Base-by-base conservation (phyloP, 2,113 vertebrate genomes). In the Mus spicilegus region DNA sequence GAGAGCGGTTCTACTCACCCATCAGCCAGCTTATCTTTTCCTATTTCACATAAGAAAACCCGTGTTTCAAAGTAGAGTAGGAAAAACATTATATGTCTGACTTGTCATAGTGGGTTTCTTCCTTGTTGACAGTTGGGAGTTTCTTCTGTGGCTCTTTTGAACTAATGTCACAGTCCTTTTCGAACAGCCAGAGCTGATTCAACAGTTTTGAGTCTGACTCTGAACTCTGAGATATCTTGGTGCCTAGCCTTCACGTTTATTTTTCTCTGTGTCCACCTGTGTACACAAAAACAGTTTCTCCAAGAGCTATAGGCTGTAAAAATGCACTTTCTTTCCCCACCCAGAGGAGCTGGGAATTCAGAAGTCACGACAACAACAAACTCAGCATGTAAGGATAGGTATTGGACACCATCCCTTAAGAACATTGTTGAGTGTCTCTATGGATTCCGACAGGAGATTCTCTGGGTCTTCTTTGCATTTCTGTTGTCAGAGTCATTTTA, bases 401-500 rank as follows among this genome's bases (percentile, higher is more conserved):
- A 28, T 69, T 96, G 75, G 63, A 4, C 78, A 96, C 63, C 77
- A 54, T 95, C 88, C 58, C 89, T 90, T 84, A 4, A 20, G 0
- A 0, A 95, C 84, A 95, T 63, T 96, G 93, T 97, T 97, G 93
- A 96, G 84, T 1, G 0, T 98, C 30, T 58, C 95, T 91, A n/a
- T 65, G 93, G 98, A 97, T 98, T 98, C 97, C 61, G 58, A 95
- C 87, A 81, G 96, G 92, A 77, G 73, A 81, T 84, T 95, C 70
- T 51, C 92, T 49, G 22, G 77, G 76, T 84, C 85, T 89, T 42
- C 16, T 97, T 96, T 97, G 87, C 33, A 91, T 98, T 97, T 94
- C 63, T 0, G 30, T 90, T 98, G 95, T 98, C 96, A 3, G 49
- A 93, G 98, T 98, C 90, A 89, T 96, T 98, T 98, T 98, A 97